Percentiles rank a stretch among this genome's conserved stretches.
Conservation (phyloP, 2,888 invertebrate species). For the Trichogramma dendrolimi region DNA sequence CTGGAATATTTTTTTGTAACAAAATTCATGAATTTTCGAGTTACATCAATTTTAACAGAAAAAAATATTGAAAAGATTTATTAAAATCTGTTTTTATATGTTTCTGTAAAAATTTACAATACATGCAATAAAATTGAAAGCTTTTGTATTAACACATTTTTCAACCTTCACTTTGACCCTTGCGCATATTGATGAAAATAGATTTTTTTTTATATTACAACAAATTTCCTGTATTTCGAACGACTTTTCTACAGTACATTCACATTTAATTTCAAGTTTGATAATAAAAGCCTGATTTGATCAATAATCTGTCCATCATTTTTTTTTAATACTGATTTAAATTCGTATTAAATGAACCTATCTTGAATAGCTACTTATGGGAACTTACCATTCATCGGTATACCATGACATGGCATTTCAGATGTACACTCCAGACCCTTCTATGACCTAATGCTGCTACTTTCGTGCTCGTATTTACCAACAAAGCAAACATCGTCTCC, state of each 20-base stretch:
- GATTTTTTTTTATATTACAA: too few species aligned
- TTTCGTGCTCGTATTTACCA: neutral
- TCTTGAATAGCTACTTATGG: too few species aligned
- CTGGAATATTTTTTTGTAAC: slow-evolving; percentile 25
- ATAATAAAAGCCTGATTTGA: neutral
- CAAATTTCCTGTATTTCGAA: too few species aligned
- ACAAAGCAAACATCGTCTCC: neutral
- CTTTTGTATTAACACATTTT: too few species aligned
- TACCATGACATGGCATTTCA: neutral
- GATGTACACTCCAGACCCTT: neutral
- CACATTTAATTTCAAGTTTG: neutral
- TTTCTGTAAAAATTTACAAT: slow-evolving; percentile 22
- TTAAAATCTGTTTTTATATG: slow-evolving; percentile 12
- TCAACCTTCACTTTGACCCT: too few species aligned
- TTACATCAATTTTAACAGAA: slow-evolving; percentile 23
- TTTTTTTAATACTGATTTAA: too few species aligned
- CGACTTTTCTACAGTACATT: neutral
- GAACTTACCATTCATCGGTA: too few species aligned
- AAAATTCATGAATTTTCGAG: slow-evolving; percentile 16
- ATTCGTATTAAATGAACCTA: too few species aligned
- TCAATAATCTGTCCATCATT: too few species aligned
- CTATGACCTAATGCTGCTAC: neutral
- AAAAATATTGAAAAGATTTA: slow-evolving; percentile 9
- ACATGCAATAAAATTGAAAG: slow-evolving; percentile 12
- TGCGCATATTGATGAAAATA: too few species aligned